Conservation (phyloP, 2,888 invertebrate genomes). For the Drosophila aldrichi region DNA sequence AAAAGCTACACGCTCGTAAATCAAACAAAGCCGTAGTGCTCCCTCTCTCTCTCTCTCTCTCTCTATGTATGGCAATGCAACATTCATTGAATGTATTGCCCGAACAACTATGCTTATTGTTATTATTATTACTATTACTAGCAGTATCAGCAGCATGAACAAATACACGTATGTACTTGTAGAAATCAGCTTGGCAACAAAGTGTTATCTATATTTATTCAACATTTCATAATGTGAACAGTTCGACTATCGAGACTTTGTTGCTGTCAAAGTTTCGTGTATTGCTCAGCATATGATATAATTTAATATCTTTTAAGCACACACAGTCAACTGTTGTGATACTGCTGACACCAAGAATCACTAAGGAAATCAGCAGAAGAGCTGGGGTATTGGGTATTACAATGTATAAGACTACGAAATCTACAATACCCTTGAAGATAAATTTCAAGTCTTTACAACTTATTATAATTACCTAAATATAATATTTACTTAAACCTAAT, state of each 20-base stretch:
- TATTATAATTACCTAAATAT: not conserved
- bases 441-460: not conserved
- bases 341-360: not conserved
- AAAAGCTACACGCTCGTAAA: constrained; percentile 46
- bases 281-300: not conserved
- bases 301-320: constrained; percentile 2
- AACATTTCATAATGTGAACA: not conserved
- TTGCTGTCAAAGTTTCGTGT: constrained; percentile 11
- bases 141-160: constrained; percentile 9
- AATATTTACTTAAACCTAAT: too few species aligned
- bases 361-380: not conserved
- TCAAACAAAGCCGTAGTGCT: constrained; percentile 31
- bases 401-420: not conserved
- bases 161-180: constrained; percentile 5
- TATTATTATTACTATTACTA: constrained; percentile 7
- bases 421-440: not conserved
- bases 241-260: not conserved
- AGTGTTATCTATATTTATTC: constrained; percentile 13
- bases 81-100: constrained; percentile 22
- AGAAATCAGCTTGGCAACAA: constrained; percentile 36
- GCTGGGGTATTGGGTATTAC: too few species aligned
- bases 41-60: not conserved
- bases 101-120: constrained; percentile 15
- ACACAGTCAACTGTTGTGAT: not conserved
- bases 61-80: not conserved